phyloP scores from a whole-genome alignment of 2,888 invertebrate species.

The Hetaerina titia region DNA sequence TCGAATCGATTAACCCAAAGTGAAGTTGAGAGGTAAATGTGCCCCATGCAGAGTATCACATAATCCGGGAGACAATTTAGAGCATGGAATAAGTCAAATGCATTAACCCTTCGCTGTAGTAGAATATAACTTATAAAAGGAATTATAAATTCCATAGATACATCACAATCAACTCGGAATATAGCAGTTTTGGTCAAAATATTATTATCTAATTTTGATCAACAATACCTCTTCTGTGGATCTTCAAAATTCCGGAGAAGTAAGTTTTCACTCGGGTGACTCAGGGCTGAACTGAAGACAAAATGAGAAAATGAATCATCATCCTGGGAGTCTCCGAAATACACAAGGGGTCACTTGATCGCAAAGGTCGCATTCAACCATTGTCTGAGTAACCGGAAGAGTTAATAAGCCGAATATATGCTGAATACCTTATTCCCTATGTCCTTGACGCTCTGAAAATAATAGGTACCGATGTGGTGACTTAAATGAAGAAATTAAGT shows the following conservation, averaged over 20 bases:
- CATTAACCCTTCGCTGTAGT: no score
- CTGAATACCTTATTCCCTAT: background rate
- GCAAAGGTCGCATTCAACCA: background rate
- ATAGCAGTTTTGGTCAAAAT: no score
- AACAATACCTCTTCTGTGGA: background rate
- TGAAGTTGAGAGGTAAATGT: no score
- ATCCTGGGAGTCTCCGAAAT: background rate
- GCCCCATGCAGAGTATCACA: no score
- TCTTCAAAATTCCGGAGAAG: background rate
- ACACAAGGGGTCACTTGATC: background rate
- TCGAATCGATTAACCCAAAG: no score
- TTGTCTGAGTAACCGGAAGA: background rate
- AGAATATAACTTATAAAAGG: no score
- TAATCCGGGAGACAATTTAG: no score
- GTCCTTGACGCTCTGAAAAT: background rate
- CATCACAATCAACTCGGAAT: no score
- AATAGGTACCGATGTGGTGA: background rate
- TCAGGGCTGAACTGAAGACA: background rate
- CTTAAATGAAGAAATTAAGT: background rate
- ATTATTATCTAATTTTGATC: background rate
- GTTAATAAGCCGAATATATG: background rate
- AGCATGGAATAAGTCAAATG: no score
- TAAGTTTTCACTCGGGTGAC: background rate
- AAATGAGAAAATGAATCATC: background rate
- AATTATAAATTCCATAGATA: no score